phyloP scores from a whole-genome alignment of 2,888 invertebrate species.

The Scaptodrosophila latifasciaeformis region DNA sequence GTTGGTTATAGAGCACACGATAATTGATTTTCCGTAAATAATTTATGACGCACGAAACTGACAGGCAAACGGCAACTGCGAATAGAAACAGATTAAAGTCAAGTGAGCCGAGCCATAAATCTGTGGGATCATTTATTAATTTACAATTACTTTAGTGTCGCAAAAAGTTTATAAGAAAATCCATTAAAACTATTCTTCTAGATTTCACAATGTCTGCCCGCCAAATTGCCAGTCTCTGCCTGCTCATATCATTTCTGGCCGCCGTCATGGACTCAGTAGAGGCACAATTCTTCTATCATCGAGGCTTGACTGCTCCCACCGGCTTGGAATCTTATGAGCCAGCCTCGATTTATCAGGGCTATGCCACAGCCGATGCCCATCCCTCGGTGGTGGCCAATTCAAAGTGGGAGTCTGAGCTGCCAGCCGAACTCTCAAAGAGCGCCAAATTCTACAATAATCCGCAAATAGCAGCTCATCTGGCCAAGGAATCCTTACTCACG shows the following conservation, averaged over 20 bases:
- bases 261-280: slow-evolving; percentile 18
- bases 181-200: no score
- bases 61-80: slow-evolving; percentile 48
- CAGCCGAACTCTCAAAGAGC: slow-evolving; percentile 79
- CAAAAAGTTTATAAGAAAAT: background rate
- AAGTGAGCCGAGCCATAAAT: slow-evolving; percentile 43
- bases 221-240: slow-evolving; percentile 35
- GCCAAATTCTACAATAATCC: slow-evolving; percentile 85
- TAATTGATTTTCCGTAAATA: slow-evolving; percentile 68
- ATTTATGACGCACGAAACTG: slow-evolving; percentile 66
- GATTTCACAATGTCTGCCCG: slow-evolving; percentile 44
- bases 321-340: slow-evolving; percentile 27
- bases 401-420: slow-evolving; percentile 83
- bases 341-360: slow-evolving; percentile 51
- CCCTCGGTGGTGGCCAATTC: slow-evolving; percentile 84
- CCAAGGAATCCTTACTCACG: slow-evolving; percentile 86
- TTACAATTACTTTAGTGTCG: slow-evolving; percentile 22
- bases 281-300: slow-evolving; percentile 65
- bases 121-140: slow-evolving; percentile 52
- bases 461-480: slow-evolving; percentile 82
- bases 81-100: background rate
- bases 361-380: slow-evolving; percentile 77
- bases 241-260: slow-evolving; percentile 24
- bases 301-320: slow-evolving; percentile 31
- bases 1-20: slow-evolving; percentile 34